Conservation (phyloP, 2,888 invertebrate genomes). For the Drosophila monieri region DNA sequence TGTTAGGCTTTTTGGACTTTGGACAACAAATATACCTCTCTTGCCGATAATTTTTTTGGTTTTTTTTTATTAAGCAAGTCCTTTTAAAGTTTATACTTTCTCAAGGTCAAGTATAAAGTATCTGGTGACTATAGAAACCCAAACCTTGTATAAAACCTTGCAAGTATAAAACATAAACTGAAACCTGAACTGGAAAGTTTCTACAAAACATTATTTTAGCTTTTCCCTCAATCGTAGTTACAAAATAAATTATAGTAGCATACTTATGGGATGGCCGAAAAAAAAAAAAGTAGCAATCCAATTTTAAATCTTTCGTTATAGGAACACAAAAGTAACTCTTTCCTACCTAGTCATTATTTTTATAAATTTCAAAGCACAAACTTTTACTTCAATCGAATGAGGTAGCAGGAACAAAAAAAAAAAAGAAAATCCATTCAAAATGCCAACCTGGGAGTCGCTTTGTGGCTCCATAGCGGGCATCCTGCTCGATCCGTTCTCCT, state of each 20-base stretch:
- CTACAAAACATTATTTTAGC: too few species aligned
- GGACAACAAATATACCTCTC: too few species aligned
- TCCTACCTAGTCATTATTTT: slow-evolving; percentile 1
- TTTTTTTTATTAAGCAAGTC: too few species aligned
- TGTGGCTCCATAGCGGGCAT: not conserved
- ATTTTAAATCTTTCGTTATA: not conserved
- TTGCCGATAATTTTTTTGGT: too few species aligned
- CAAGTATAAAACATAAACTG: too few species aligned
- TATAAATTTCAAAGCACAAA: slow-evolving; percentile 4
- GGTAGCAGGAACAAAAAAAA: not conserved
- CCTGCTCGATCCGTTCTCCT: not conserved
- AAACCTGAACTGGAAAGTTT: too few species aligned
- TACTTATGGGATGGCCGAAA: slow-evolving; percentile 1
- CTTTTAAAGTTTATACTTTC: too few species aligned
- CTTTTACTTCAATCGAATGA: slow-evolving; percentile 2
- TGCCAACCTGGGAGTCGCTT: slow-evolving; percentile 1
- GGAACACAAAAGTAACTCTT: not conserved
- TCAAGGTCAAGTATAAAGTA: too few species aligned
- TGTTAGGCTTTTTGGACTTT: too few species aligned
- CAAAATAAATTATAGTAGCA: not conserved
- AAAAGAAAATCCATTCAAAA: slow-evolving; percentile 10
- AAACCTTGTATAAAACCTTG: too few species aligned
- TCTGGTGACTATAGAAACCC: too few species aligned
- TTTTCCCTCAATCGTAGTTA: too few species aligned
- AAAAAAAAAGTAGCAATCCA: not conserved